Base-by-base conservation (phyloP, 2,797 vertebrate genomes). In the Coreius guichenoti region DNA sequence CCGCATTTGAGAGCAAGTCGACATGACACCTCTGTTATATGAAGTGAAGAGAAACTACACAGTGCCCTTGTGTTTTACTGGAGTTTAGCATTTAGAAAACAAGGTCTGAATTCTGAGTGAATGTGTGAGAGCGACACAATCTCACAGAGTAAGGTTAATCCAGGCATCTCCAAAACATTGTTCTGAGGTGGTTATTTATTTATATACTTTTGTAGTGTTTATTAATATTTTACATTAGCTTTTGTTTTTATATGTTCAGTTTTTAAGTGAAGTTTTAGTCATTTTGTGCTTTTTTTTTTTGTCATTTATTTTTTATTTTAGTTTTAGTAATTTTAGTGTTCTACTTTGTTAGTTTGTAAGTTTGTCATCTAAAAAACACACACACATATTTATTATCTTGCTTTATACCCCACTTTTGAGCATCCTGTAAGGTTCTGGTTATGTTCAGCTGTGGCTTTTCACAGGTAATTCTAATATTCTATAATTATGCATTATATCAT, bases 1-100 rank as follows among this genome's bases (percentile, higher is more conserved):
- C 58, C 73, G 13, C 23, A 68, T 43, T 84, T 56, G 74, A 12
- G 33, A 84, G 82, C 0, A 23, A 47, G 51, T 70, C 21, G 29
- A 61, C 49, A 47, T 12, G 13, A 70, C 26, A 45, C 83, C 39
- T 70, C 83, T 45, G 65, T 47, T 61, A n/a, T 36, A 65, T 33
- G 1, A 39, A 63, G 54, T 51, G 16, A 80, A 79, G 47, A 69
- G 49, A 76, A 76, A 12, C 45, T 67, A 47, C 43, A 21, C n/a
- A 16, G 33, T 61, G 45, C 31, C 23, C 56, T 76, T 3, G 3
- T 81, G 54, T 73, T 65, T 65, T 65, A 16, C 29, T 61, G 69
- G 36, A 58, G 33, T 58, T 39, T 43, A 23, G 45, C 3, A 33
- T 26, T 36, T 75, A 31, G 36, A 45, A 73, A 81, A 69, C 65